Evolutionary conservation across 2,888 invertebrate genomes (phyloP), one percentile per base, ranked within the genome.

Genomic region (Argyresthia goedartella): DNA sequence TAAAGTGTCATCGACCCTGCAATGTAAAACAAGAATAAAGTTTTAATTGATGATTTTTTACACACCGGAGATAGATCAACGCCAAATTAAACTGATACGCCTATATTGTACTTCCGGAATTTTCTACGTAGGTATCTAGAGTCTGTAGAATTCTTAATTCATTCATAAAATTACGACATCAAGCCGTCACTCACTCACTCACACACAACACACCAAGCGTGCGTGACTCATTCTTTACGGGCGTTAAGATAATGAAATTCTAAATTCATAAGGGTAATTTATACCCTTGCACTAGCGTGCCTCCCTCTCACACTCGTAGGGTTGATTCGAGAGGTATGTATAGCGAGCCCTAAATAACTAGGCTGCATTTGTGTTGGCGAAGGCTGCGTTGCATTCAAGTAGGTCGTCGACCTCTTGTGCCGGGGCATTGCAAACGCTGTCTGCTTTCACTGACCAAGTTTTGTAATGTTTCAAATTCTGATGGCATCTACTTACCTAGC

Each of bases 1-100:
- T 76, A 71, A 71, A 63, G 60, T 69, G 63, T 62, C 67, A 66
- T 55, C 56, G 25, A 25, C 25, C 25, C 25, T 25, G 25, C 3
- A 25, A 25, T 25, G 25, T 25, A 25, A 25, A 25, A 25, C 25
- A 6, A 4, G 6, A 6, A 25, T 25, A 25, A 4, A 25, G 25
- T 25, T 25, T 25, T 25, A 25, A 25, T 25, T 25, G 6, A 25
- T 6, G n/a, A n/a, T 25, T 25, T 25, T 25, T 25, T 25, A 25
- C 25, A 6, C 25, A 25, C 25, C 25, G 25, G 25, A n/a, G n/a
- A n/a, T n/a, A n/a, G n/a, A 25, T 25, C 6, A 25, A 25, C 25
- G 25, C 25, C n/a, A n/a, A n/a, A n/a, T n/a, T n/a, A n/a, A n/a
- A n/a, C n/a, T n/a, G n/a, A n/a, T n/a, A n/a, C n/a, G n/a, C n/a